Evolutionary conservation across 2,797 vertebrate genomes (phyloP).

Genomic region (Varecia variegata): DNA sequence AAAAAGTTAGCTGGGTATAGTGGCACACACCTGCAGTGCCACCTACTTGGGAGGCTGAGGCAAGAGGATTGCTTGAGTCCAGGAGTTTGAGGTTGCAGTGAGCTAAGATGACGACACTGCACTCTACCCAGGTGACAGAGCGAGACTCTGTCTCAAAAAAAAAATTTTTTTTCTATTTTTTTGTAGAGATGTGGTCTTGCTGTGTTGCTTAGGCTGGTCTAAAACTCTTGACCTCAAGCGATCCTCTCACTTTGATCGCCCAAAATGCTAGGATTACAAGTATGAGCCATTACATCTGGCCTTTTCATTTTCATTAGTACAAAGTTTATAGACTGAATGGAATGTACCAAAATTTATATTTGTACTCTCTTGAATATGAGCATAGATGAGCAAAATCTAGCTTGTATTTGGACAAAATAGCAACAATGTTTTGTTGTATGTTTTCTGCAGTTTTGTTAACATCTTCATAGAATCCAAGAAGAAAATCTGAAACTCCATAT

Average conservation of each 20-base stretch:
- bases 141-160: too few species aligned
- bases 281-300: too few species aligned
- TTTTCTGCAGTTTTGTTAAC: neutral
- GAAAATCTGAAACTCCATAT: neutral
- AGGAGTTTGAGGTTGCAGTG: too few species aligned
- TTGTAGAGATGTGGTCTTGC: neutral
- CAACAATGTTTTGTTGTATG: neutral
- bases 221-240: too few species aligned
- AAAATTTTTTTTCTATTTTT: neutral
- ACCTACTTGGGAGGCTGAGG: too few species aligned
- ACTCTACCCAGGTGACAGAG: too few species aligned
- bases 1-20: too few species aligned
- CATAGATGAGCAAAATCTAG: neutral
- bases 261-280: too few species aligned
- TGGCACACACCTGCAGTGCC: too few species aligned
- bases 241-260: too few species aligned
- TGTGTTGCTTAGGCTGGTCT: neutral
- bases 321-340: neutral
- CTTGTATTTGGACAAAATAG: neutral
- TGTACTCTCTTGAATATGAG: neutral
- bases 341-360: neutral
- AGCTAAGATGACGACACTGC: too few species aligned
- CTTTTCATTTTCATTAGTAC: neutral
- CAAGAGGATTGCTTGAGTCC: too few species aligned
- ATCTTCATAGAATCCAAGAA: neutral